phyloP scores from a whole-genome alignment of 2,797 vertebrate genomes.

The Mico argentatus region DNA sequence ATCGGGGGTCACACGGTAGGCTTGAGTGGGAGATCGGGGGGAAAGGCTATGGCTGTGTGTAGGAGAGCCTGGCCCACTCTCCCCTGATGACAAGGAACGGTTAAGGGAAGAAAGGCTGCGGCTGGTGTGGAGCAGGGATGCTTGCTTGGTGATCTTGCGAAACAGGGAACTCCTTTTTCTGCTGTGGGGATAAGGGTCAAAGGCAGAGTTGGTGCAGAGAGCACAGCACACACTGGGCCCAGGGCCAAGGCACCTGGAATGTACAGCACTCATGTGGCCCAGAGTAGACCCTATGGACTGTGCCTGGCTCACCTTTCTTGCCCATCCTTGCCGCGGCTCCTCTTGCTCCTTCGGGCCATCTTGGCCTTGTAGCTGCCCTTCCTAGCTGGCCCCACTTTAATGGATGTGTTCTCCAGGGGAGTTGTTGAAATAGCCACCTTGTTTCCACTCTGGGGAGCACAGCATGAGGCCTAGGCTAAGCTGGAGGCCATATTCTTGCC shows the following conservation, averaged over 20 bases:
- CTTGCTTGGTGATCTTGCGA: slow-evolving; percentile 96
- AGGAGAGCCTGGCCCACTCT: slow-evolving; percentile 95
- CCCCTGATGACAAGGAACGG: slow-evolving; percentile 96
- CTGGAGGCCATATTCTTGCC: background rate
- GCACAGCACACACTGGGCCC: background rate
- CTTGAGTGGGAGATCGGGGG: slow-evolving; percentile 94
- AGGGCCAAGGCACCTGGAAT: background rate
- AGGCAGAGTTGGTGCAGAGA: background rate
- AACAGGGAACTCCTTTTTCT: slow-evolving; percentile 95
- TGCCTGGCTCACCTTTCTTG: slow-evolving; percentile 91
- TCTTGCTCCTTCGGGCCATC: slow-evolving; percentile 97
- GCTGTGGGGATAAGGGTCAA: slow-evolving; percentile 79
- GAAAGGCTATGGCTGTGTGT: slow-evolving; percentile 96
- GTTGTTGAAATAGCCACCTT: slow-evolving; percentile 97
- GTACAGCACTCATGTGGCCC: background rate
- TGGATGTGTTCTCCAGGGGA: slow-evolving; percentile 97
- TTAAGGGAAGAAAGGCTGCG: slow-evolving; percentile 96
- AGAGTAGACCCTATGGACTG: background rate
- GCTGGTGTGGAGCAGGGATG: slow-evolving; percentile 95
- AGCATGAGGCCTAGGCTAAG: background rate
- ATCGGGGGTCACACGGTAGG: slow-evolving; percentile 92
- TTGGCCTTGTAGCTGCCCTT: slow-evolving; percentile 94
- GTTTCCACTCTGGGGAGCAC: slow-evolving; percentile 91
- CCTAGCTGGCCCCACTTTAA: slow-evolving; percentile 96
- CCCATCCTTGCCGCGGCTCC: slow-evolving; percentile 92